Evolutionary conservation across 2,113 vertebrate species (phyloP).

Genomic region (Oplegnathus fasciatus): DNA sequence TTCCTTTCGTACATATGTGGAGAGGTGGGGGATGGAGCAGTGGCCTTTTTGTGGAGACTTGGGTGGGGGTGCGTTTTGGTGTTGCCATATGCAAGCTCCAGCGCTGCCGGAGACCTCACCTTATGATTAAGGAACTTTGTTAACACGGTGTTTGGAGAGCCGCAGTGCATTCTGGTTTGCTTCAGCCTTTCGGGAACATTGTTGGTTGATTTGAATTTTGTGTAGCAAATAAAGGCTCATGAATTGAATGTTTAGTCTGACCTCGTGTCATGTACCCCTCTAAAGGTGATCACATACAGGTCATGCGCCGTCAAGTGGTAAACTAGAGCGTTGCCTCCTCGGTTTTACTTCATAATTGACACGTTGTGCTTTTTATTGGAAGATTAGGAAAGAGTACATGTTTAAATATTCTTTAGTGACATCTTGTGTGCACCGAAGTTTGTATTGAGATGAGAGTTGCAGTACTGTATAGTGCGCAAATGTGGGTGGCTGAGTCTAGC

Average conservation of each 20-base stretch:
- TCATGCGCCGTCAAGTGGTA: slow-evolving; percentile 76
- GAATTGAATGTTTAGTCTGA: slow-evolving; percentile 39
- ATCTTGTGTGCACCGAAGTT: background rate
- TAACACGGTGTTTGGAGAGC: background rate
- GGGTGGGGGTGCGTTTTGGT: slow-evolving; percentile 80
- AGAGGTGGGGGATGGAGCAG: slow-evolving; percentile 86
- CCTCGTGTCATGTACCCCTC: slow-evolving; percentile 66
- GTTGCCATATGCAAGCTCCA: slow-evolving; percentile 69
- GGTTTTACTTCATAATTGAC: background rate
- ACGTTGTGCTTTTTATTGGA: background rate
- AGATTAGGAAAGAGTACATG: too few species aligned
- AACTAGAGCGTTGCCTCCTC: background rate
- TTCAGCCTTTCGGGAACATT: background rate
- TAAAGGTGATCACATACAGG: slow-evolving; percentile 57
- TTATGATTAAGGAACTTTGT: background rate
- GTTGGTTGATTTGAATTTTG: background rate
- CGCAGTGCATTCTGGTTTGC: accelerated
- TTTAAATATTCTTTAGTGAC: background rate
- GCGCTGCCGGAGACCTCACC: slow-evolving; percentile 22
- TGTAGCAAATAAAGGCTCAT: background rate
- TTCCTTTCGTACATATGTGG: slow-evolving; percentile 92
- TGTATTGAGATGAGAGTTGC: background rate
- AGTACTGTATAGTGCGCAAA: background rate
- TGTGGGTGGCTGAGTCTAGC: background rate
- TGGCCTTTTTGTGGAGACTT: slow-evolving; percentile 70